Conservation (phyloP, 2,888 invertebrate species). For the Trissoscelio sp. region DNA sequence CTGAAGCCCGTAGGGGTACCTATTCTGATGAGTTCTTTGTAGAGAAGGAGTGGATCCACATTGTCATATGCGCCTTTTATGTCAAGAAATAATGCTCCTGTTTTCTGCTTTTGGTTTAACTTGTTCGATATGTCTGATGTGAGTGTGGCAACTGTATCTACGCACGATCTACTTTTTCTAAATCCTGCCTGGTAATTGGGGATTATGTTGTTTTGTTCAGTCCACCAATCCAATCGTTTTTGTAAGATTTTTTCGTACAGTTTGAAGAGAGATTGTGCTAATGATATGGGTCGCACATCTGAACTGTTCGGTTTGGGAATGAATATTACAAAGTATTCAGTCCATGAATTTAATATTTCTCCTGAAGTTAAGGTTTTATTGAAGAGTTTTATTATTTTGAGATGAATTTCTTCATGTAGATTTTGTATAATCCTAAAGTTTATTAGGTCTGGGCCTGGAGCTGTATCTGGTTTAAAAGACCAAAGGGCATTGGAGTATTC, state of each 20-base stretch:
- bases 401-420: background rate
- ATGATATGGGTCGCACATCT: conserved; percentile 14
- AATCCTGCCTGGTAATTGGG: conserved; percentile 19
- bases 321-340: conserved; percentile 8
- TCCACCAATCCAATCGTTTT: conserved; percentile 11
- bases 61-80: conserved; percentile 19
- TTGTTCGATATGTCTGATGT: background rate
- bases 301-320: conserved; percentile 1
- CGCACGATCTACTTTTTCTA: background rate
- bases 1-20: no score
- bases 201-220: no score
- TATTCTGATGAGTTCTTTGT: background rate
- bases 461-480: background rate
- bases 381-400: background rate
- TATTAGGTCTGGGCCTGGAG: background rate
- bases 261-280: conserved; percentile 7
- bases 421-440: background rate
- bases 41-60: background rate
- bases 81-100: conserved; percentile 1
- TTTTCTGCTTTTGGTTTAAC: background rate
- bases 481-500: background rate
- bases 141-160: conserved; percentile 6
- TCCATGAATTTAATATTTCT: background rate
- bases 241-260: conserved; percentile 20
- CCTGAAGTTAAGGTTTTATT: background rate